Percentiles rank a stretch among this genome's conserved stretches.
Conservation (phyloP, 2,797 vertebrate genomes). For the Limnodromus scolopaceus region DNA sequence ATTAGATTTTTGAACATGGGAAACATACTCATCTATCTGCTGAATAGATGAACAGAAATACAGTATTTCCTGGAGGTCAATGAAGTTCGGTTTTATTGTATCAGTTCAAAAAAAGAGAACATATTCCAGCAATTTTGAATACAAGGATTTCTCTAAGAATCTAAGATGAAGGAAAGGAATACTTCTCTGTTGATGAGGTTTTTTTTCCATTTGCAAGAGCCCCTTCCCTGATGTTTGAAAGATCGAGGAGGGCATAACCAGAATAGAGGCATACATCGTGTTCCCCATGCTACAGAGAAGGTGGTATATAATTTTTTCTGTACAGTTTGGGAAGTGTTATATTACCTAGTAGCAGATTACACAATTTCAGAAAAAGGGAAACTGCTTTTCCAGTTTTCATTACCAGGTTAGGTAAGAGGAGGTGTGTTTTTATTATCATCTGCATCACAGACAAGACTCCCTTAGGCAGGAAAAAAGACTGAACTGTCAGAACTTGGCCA, state of each 20-base stretch:
- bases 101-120: background rate
- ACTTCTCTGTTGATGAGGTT: background rate
- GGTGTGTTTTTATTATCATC: background rate
- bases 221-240: background rate
- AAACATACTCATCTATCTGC: background rate
- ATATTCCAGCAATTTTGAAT: background rate
- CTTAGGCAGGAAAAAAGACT: background rate
- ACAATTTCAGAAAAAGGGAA: background rate
- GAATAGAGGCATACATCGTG: accelerated
- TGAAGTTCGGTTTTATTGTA: background rate
- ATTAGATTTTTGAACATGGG: background rate
- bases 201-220: background rate
- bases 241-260: background rate
- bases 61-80: background rate
- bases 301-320: background rate
- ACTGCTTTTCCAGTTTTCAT: background rate
- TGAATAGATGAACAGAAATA: background rate
- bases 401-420: background rate
- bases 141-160: background rate
- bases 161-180: background rate
- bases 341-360: background rate
- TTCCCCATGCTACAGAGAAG: background rate
- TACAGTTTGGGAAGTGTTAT: background rate
- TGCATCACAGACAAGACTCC: background rate
- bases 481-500: background rate